phyloP scores from a whole-genome alignment of 1,140 invertebrate species.

The Ceratosolen solmsi region DNA sequence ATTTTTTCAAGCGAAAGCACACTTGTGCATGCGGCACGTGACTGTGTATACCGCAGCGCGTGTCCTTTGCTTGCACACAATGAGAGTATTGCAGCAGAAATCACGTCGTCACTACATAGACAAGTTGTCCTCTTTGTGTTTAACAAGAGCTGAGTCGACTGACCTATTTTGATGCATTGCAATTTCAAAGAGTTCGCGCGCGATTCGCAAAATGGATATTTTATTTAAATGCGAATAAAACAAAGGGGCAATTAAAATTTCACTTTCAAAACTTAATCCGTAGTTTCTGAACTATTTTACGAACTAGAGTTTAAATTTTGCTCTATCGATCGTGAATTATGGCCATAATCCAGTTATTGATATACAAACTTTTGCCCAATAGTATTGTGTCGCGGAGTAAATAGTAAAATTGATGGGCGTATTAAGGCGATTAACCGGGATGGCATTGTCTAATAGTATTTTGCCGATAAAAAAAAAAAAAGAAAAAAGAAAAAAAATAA shows the following conservation, averaged over 20 bases:
- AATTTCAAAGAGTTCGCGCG: conserved; percentile 54
- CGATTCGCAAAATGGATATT: conserved; percentile 52
- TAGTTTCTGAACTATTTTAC: not conserved
- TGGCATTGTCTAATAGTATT: too few relatives aligned
- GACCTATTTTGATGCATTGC: conserved; percentile 63
- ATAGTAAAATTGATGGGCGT: too few relatives aligned
- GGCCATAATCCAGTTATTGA: too few relatives aligned
- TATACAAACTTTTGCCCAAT: too few relatives aligned
- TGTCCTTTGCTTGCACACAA: conserved; percentile 22
- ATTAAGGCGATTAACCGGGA: too few relatives aligned
- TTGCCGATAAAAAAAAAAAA: too few relatives aligned
- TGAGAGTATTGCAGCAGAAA: conserved; percentile 53
- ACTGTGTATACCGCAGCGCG: not conserved
- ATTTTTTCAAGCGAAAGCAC: conserved; percentile 5
- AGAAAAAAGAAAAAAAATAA: too few relatives aligned
- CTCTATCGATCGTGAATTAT: too few relatives aligned
- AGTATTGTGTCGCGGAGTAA: too few relatives aligned
- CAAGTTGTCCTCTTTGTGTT: conserved; percentile 58
- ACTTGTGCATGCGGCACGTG: not conserved
- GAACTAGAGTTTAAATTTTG: not conserved
- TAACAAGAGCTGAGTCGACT: conserved; percentile 55
- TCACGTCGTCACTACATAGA: conserved; percentile 55
- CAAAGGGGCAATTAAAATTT: conserved; percentile 61
- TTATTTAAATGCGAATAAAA: conserved; percentile 45
- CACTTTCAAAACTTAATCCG: not conserved